Evolutionary conservation across 1,140 invertebrate species (phyloP), one percentile per base, ranked within the genome.

Genomic region (Drosophila sproati): DNA sequence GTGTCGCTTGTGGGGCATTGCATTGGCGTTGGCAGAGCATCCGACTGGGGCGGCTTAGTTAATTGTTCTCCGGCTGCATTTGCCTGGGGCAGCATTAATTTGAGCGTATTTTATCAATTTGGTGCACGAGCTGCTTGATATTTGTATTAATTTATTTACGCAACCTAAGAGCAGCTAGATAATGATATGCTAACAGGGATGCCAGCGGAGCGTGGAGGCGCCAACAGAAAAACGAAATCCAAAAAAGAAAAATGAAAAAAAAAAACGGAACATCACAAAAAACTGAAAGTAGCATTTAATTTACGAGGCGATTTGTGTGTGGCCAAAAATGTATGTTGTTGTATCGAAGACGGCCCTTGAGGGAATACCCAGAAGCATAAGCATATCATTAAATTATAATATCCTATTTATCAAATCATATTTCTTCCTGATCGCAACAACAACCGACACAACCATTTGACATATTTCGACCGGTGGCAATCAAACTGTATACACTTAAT

Each of bases 391-490:
- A 87, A 88, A 68, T 80, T 72, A 79, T 82, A 81, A 77, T 87
- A 80, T 80, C 62, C 80, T 77, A 87, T 88, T 79, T 67, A 66
- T 77, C 80, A 87, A 88, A 88, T 88, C 83, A 89, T 89, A 88
- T 83, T 79, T 87, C 79, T 74, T 71, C 60, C 60, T 51, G 78
- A 87, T 86, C 74, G 64, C 67, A 78, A 82, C 60, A 72, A 75
- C 47, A 76, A 70, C 71, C 82, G 75, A 87, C 75, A 78, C 82
- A 86, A 87, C 69, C 78, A 47, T 69, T 86, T 86, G 82, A 86
- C 82, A 87, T 78, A 48, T 29, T 12, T 51, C 61, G 12, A 59
- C 41, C 62, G 37, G 39, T 35, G 12, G 56, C 37, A 62, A 61
- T 62, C 48, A 52, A 47, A 62, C n/a, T 20, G 20, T 20, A 20